Evolutionary conservation across 1,140 invertebrate genomes (phyloP), one percentile per base, ranked within the genome.

Genomic region (Drosophila ficusphila): DNA sequence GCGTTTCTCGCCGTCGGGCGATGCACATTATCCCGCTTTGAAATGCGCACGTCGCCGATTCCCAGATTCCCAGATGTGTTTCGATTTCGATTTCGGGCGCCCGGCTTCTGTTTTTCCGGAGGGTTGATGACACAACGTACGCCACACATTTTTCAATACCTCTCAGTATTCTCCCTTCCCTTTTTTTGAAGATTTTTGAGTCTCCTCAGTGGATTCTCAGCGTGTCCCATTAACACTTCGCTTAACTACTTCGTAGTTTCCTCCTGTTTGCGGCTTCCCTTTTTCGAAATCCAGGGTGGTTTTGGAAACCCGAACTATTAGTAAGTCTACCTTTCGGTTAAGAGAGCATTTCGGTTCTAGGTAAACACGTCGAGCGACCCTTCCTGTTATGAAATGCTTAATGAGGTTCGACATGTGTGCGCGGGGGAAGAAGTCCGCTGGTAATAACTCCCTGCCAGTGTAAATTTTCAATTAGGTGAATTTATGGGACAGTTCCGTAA

Each of bases 191-290:
- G 82, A 81, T 86, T 79, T 65, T 38, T 54, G 41, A 60, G 48
- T 79, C 58, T 60, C 47, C 65, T 67, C 48, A 29, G 44, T 61
- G 64, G 56, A 39, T 74, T 54, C 56, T 29, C 36, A 31, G 68
- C 48, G 79, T 78, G 79, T 82, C 70, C 76, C 79, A 85, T 85
- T 85, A 85, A 86, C 81, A 85, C 81, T 86, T 81, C 58, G 75
- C 68, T 61, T 76, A 76, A 67, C 77, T 52, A 36, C 77, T 52
- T 33, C 25, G 58, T 38, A 71, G 46, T 76, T 61, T 31, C 60
- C 61, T 38, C 29, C 31, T 61, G 54, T 38, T 38, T 31, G 36
- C 29, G 14, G 27, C 19, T 12, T 42, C 4, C 51, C 58, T 29
- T 29, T 8, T 16, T 14, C 19, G 4, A 44, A 25, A 23, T 44